These are phyloP conservation scores for Meloidogyne chitwoodi DNA, from an alignment of 1,140 invertebrate genomes.

Conservation along the genomic window DNA sequence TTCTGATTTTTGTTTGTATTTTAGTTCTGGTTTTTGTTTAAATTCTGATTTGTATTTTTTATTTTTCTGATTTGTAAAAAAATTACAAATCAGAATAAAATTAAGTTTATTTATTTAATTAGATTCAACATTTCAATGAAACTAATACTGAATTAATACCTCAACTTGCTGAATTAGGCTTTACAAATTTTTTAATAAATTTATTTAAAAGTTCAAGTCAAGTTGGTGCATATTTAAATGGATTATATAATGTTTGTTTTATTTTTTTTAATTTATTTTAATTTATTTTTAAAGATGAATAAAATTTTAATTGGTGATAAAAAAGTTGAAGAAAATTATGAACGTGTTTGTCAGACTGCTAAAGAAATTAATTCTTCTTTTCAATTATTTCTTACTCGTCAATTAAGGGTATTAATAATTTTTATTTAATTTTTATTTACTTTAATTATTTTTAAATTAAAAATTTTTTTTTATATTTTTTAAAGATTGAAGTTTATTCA, in stretches of 20 bases:
- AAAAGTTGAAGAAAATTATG: conserved; percentile 30
- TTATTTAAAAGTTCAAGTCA: conserved; percentile 37
- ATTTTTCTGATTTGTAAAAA: too few species aligned
- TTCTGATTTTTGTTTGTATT: too few species aligned
- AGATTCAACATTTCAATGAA: not conserved
- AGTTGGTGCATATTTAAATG: conserved; percentile 38
- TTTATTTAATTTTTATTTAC: not conserved
- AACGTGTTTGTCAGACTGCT: conserved; percentile 17
- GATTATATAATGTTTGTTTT: conserved; percentile 26
- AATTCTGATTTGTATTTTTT: too few species aligned
- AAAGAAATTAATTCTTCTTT: conserved; percentile 17
- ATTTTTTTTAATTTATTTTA: conserved; percentile 9
- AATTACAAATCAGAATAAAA: not conserved
- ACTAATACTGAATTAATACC: conserved; percentile 8
- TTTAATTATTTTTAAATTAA: not conserved
- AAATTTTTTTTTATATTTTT: too few species aligned
- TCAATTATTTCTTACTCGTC: conserved; percentile 33
- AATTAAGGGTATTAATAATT: conserved; percentile 13
- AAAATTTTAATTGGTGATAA: conserved; percentile 32
- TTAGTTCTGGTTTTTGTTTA: too few species aligned
- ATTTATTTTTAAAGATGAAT: conserved; percentile 28
- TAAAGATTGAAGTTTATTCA: conserved; percentile 23
- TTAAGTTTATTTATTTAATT: not conserved
- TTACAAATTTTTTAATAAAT: conserved; percentile 25
- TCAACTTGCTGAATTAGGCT: conserved; percentile 33